phyloP scores from a whole-genome alignment of 2,797 vertebrate genomes.

The Sparus aurata region DNA sequence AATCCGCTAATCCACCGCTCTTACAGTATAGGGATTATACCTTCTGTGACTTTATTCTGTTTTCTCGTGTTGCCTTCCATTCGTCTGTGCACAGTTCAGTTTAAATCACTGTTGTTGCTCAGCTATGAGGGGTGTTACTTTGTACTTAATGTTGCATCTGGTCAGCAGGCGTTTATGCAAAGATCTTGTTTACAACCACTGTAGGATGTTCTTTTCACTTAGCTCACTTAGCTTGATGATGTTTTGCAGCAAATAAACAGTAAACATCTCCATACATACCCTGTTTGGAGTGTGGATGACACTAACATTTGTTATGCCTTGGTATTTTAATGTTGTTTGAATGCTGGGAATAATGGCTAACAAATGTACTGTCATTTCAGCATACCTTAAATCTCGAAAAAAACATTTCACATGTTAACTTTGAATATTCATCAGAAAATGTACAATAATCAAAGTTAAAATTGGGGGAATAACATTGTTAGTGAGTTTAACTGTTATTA shows the following conservation, averaged over 20 bases:
- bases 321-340: neutral
- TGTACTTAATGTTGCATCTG: constrained; percentile 54
- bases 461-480: neutral
- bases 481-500: neutral
- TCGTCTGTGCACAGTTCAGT: constrained; percentile 46
- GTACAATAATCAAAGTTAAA: neutral
- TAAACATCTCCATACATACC: constrained; percentile 13
- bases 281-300: constrained; percentile 4
- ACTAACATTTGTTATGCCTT: neutral
- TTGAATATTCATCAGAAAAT: neutral
- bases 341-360: neutral
- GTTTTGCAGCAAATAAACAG: constrained; percentile 9
- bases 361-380: constrained; percentile 4
- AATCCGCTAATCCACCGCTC: constrained; percentile 73
- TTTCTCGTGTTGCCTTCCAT: constrained; percentile 43
- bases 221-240: neutral
- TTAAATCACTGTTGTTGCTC: constrained; percentile 53
- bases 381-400: neutral
- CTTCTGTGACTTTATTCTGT: constrained; percentile 55
- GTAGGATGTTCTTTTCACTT: constrained; percentile 27
- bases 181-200: constrained; percentile 46
- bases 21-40: constrained; percentile 66
- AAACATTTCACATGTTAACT: neutral
- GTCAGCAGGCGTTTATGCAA: constrained; percentile 54
- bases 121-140: constrained; percentile 49